Percentiles rank a stretch among this genome's conserved stretches.
Conservation (phyloP, 2,888 invertebrate species). For the Sepioteuthis lessoniana region DNA sequence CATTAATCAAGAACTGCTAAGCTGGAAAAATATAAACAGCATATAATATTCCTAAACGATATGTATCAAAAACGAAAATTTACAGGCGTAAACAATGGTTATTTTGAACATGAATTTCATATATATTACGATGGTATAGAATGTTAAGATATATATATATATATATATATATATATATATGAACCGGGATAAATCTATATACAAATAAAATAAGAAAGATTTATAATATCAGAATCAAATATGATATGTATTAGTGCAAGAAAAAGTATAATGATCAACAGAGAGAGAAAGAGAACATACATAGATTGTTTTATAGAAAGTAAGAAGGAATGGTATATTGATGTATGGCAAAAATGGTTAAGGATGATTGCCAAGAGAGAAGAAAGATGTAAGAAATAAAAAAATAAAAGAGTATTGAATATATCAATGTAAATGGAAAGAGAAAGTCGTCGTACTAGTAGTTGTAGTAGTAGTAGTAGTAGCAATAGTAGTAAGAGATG, state of each 20-base stretch:
- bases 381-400: neutral
- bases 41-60: too few relatives aligned
- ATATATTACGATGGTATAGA: too few relatives aligned
- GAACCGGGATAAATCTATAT: too few relatives aligned
- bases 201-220: neutral
- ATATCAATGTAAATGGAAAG: neutral
- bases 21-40: too few relatives aligned
- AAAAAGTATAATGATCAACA: neutral
- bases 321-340: neutral
- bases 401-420: too few relatives aligned
- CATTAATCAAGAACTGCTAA: too few relatives aligned
- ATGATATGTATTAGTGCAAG: neutral
- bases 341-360: neutral
- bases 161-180: constrained; percentile 8
- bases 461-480: neutral
- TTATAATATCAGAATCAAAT: too few relatives aligned
- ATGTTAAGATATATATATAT: constrained; percentile 2
- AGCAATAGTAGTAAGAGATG: neutral
- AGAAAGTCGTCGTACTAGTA: neutral
- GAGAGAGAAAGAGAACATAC: neutral
- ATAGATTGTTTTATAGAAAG: too few relatives aligned
- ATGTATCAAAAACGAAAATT: too few relatives aligned
- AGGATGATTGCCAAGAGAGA: neutral
- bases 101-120: too few relatives aligned
- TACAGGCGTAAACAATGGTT: too few relatives aligned